Base-by-base conservation (phyloP, 2,888 invertebrate genomes). In the Galeruca laticollis region DNA sequence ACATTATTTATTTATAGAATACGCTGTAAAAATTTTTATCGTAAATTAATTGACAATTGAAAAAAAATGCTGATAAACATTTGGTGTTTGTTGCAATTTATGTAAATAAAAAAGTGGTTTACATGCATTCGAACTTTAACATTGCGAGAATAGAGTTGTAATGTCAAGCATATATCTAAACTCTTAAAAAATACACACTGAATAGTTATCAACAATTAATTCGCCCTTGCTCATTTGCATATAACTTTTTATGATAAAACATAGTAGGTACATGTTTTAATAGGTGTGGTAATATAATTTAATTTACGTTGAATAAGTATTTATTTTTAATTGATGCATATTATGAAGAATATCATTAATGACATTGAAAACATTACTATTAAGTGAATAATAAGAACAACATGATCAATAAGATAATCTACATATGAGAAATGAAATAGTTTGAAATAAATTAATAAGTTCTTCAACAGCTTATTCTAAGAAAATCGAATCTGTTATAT, bases 181-280 rank as follows among this genome's bases (percentile, higher is more conserved):
- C 4, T 40, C 40, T n/a, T n/a, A 13, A 40, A 40, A 40, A 40
- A 40, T 10, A 37, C 2, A 37, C 37, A n/a, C 13, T 40, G 6
- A 40, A n/a, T 6, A 1, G n/a, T n/a, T 40, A 40, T 5, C 6
- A 13, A 40, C 37, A 37, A 37, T 37, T 35, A 35, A 35, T 35
- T 35, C 35, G 35, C n/a, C n/a, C n/a, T n/a, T 26, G 26, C 3
- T 26, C 26, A 26, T n/a, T 40, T 40, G n/a, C 40, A 40, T n/a
- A 40, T 40, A 40, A 40, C 40, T 40, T 40, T 40, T 40, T 40
- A 40, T n/a, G n/a, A 40, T 40, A 40, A 6, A 40, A 40, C 40
- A 40, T 40, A n/a, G 40, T 40, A 40, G n/a, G 11, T 40, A n/a
- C 4, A 13, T 40, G 11, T 40, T 40, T n/a, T 40, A 13, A 5